Conservation (phyloP, 2,888 invertebrate genomes). For the Cryptus viduatorius region DNA sequence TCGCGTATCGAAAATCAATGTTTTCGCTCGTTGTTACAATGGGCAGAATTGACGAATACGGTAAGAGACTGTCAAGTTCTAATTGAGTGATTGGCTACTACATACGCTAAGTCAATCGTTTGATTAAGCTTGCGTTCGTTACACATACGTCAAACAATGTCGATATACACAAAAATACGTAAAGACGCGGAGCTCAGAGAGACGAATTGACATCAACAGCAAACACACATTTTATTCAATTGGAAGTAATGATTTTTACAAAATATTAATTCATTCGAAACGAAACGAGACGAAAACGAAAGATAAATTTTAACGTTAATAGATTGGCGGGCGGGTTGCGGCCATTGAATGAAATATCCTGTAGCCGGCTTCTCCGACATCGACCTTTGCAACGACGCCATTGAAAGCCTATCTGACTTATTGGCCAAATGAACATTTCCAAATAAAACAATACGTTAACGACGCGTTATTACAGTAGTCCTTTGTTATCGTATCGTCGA, state of each 20-base stretch:
- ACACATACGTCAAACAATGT: background rate
- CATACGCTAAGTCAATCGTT: slow-evolving; percentile 13
- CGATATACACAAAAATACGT: background rate
- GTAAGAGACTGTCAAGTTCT: slow-evolving; percentile 6
- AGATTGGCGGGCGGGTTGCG: too few species aligned
- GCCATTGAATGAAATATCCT: background rate
- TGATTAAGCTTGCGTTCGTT: background rate
- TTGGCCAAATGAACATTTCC: background rate
- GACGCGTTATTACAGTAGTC: background rate
- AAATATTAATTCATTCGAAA: too few species aligned
- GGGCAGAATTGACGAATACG: background rate
- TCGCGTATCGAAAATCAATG: background rate
- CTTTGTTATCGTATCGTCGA: background rate
- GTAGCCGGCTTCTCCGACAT: background rate
- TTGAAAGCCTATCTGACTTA: background rate
- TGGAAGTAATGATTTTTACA: background rate
- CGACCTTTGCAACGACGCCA: background rate
- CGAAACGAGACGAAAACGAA: too few species aligned
- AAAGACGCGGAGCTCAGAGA: background rate
- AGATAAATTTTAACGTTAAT: too few species aligned
- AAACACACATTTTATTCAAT: background rate
- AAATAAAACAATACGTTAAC: slow-evolving; percentile 4
- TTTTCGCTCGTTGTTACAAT: too few species aligned
- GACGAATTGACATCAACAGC: background rate
- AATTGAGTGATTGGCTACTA: slow-evolving; percentile 15